Percentiles rank a stretch among this genome's conserved stretches.
Evolutionary conservation across 2,797 vertebrate species (phyloP).

Genomic region (Pseudomugil tenellus): DNA sequence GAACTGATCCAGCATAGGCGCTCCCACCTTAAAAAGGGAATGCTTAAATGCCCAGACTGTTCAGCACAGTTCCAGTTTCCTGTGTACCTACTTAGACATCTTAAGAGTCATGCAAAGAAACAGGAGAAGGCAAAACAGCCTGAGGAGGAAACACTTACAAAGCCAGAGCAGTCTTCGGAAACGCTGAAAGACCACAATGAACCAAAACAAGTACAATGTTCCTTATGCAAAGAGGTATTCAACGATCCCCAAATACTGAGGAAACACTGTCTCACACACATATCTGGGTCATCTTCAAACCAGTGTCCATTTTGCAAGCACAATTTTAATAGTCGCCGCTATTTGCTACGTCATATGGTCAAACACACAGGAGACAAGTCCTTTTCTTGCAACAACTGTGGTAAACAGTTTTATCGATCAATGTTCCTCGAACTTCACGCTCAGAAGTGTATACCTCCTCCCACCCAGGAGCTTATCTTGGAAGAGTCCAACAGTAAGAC

Average conservation of each 20-base stretch:
- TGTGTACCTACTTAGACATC: slow-evolving; percentile 76
- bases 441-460: slow-evolving; percentile 60
- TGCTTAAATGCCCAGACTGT: slow-evolving; percentile 83
- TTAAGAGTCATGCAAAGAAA: slow-evolving; percentile 63
- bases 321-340: slow-evolving; percentile 55
- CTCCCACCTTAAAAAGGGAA: slow-evolving; percentile 74
- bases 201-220: slow-evolving; percentile 63
- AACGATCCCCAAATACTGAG: slow-evolving; percentile 62
- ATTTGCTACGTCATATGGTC: slow-evolving; percentile 77
- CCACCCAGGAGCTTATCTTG: not conserved
- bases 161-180: slow-evolving; percentile 24
- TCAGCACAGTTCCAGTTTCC: slow-evolving; percentile 76
- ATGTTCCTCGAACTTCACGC: slow-evolving; percentile 66
- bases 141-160: slow-evolving; percentile 24
- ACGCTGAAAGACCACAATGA: slow-evolving; percentile 26
- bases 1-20: slow-evolving; percentile 81
- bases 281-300: slow-evolving; percentile 55
- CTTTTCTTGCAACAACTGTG: slow-evolving; percentile 75
- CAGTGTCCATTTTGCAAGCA: slow-evolving; percentile 81
- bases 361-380: slow-evolving; percentile 79
- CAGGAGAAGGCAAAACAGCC: slow-evolving; percentile 24
- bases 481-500: not conserved
- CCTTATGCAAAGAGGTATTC: slow-evolving; percentile 77
- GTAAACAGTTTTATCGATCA: slow-evolving; percentile 70
- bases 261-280: slow-evolving; percentile 78